Evolutionary conservation across 2,888 invertebrate genomes (phyloP).

Genomic region (Galeopsomyia nigrocyanea): DNA sequence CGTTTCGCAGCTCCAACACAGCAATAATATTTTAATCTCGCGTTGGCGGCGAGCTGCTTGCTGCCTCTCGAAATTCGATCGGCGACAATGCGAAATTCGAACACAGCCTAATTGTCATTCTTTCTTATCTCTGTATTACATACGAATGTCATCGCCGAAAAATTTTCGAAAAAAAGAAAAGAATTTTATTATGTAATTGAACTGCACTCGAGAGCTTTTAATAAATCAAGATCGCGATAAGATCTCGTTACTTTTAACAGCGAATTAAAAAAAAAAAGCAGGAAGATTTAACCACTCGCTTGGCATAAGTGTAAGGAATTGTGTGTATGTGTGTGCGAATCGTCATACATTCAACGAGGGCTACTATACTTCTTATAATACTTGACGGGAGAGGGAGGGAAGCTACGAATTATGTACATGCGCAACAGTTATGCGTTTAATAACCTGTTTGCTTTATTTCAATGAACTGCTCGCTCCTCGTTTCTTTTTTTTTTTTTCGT

Average conservation of each 20-base stretch:
- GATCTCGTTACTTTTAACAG: constrained; percentile 20
- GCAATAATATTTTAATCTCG: too few species aligned
- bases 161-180: too few species aligned
- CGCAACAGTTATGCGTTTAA: constrained; percentile 14
- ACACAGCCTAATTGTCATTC: too few species aligned
- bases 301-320: not conserved
- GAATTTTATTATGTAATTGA: constrained; percentile 25
- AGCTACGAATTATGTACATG: constrained; percentile 22
- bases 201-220: constrained; percentile 1
- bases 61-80: too few species aligned
- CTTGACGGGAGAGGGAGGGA: constrained; percentile 31
- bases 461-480: not conserved
- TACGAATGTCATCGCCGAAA: too few species aligned
- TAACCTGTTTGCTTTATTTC: constrained; percentile 25
- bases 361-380: not conserved
- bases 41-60: too few species aligned
- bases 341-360: constrained; percentile 22
- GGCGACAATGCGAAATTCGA: too few species aligned
- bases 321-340: not conserved
- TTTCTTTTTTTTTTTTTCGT: not conserved
- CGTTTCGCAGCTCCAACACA: too few species aligned
- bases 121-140: too few species aligned
- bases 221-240: constrained; percentile 30
- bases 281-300: constrained; percentile 25
- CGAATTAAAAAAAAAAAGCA: constrained; percentile 32